These are phyloP conservation scores for Subacronicta megacephala DNA, from an alignment of 2,888 invertebrate genomes.

Conservation along the genomic window DNA sequence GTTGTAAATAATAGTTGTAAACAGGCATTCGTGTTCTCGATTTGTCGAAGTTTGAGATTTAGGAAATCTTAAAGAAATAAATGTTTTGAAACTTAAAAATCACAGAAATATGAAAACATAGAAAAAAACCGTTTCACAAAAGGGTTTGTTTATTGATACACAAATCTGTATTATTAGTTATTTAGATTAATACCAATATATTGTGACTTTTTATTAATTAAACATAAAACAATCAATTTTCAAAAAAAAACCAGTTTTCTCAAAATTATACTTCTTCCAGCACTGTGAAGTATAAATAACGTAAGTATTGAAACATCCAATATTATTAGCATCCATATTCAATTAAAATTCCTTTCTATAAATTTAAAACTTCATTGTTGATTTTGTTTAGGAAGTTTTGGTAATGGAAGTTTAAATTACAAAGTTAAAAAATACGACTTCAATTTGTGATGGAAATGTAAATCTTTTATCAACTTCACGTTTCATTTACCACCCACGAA, in stretches of 20 bases:
- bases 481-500: background rate
- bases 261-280: too few relatives aligned
- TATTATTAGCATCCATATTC: too few relatives aligned
- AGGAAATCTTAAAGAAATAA: slow-evolving; percentile 8
- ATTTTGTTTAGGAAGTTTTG: slow-evolving; percentile 20
- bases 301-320: background rate
- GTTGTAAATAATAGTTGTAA: slow-evolving; percentile 14
- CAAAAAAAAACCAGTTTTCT: too few relatives aligned
- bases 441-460: background rate
- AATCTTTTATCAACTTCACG: background rate
- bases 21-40: slow-evolving; percentile 7
- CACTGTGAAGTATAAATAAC: background rate
- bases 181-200: too few relatives aligned
- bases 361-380: slow-evolving; percentile 11
- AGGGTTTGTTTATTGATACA: too few relatives aligned
- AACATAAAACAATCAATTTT: too few relatives aligned
- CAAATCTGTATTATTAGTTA: too few relatives aligned
- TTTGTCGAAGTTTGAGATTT: slow-evolving; percentile 12
- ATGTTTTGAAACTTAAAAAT: slow-evolving; percentile 15
- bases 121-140: too few relatives aligned
- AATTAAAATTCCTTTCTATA: background rate
- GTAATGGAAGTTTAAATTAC: slow-evolving; percentile 4
- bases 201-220: too few relatives aligned
- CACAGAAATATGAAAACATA: too few relatives aligned
- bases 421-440: slow-evolving; percentile 8